A percentile compares a stretch with the other conserved stretches of the same genome.
Conservation (phyloP, 2,113 vertebrate genomes). For the Paradoxurus hermaphroditus region DNA sequence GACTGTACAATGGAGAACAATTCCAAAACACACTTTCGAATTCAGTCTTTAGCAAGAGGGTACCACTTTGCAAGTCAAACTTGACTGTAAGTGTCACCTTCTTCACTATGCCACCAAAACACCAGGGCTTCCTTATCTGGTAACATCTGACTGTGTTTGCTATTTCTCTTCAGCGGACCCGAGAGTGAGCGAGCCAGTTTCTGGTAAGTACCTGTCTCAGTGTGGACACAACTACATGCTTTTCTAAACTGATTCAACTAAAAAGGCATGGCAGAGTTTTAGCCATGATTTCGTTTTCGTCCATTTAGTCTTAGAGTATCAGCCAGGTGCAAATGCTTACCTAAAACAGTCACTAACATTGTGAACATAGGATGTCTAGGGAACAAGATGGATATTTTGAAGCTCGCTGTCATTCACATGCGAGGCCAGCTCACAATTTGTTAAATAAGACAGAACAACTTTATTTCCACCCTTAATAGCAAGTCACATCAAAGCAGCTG, state of each 20-base stretch:
- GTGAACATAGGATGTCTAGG: slow-evolving; percentile 26
- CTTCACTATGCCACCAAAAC: slow-evolving; percentile 43
- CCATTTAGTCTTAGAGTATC: slow-evolving; percentile 51
- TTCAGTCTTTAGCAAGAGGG: not conserved
- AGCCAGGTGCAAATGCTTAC: slow-evolving; percentile 76
- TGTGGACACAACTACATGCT: not conserved
- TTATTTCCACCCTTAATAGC: slow-evolving; percentile 38
- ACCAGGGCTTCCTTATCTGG: slow-evolving; percentile 20
- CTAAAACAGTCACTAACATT: slow-evolving; percentile 20
- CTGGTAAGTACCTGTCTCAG: slow-evolving; percentile 85
- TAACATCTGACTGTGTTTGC: slow-evolving; percentile 67
- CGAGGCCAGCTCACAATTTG: slow-evolving; percentile 60
- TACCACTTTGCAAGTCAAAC: slow-evolving; percentile 49
- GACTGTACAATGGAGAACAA: not conserved
- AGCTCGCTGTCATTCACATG: slow-evolving; percentile 59
- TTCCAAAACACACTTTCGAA: not conserved
- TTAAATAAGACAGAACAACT: slow-evolving; percentile 56
- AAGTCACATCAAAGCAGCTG: not conserved
- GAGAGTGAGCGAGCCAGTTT: slow-evolving; percentile 92
- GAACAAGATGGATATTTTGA: slow-evolving; percentile 61
- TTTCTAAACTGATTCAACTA: slow-evolving; percentile 57
- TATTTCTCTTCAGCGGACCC: slow-evolving; percentile 90
- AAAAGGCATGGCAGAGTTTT: slow-evolving; percentile 23
- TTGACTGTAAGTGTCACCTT: slow-evolving; percentile 23
- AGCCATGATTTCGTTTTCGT: slow-evolving; percentile 69